Evolutionary conservation across 1,140 invertebrate species (phyloP).

Genomic region (Druon quercuslanigerum): DNA sequence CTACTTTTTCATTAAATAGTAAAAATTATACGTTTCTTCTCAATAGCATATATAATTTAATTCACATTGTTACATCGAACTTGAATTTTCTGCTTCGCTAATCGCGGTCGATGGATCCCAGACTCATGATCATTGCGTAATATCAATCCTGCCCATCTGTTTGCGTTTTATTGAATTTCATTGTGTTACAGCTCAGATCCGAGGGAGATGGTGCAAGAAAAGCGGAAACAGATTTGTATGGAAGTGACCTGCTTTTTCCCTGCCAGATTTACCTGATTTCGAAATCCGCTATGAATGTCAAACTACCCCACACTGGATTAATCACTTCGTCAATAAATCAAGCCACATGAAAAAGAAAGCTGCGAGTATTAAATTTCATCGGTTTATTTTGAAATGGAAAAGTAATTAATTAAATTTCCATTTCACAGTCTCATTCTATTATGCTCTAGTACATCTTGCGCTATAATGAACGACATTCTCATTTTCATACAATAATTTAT

Average conservation of each 20-base stretch:
- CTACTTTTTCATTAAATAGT: too few species aligned
- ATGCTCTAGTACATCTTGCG: too few species aligned
- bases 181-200: conserved; percentile 1
- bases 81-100: too few species aligned
- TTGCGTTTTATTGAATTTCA: not conserved
- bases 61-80: too few species aligned
- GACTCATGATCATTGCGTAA: not conserved
- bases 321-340: conserved; percentile 24
- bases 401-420: conserved; percentile 7
- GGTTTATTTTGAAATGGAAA: conserved; percentile 4
- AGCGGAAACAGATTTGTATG: not conserved
- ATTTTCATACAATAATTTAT: too few species aligned
- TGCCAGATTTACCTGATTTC: conserved; percentile 7
- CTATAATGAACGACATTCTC: too few species aligned
- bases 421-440: not conserved
- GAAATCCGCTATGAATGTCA: conserved; percentile 11
- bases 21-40: too few species aligned
- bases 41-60: too few species aligned
- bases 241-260: not conserved
- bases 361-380: not conserved
- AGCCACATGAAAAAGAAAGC: not conserved
- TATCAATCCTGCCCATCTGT: not conserved
- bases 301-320: conserved; percentile 12
- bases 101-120: too few species aligned
- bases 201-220: not conserved